Evolutionary conservation across 2,113 vertebrate genomes (phyloP).

Genomic region (Suricata suricatta): DNA sequence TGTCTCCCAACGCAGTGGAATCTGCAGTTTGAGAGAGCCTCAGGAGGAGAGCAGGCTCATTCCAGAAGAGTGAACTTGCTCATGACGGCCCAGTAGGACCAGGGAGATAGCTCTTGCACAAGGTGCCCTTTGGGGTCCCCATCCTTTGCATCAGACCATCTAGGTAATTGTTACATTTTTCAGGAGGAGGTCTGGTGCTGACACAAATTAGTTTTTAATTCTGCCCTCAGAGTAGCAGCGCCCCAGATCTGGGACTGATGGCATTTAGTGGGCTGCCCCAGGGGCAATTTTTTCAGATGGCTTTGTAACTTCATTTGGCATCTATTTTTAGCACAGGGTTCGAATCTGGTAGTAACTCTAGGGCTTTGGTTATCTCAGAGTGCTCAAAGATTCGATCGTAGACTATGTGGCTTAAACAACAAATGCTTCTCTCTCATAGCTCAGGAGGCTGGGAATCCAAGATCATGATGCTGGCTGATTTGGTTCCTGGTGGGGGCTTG

Average conservation of each 20-base stretch:
- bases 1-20: neutral
- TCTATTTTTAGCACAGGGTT: constrained; percentile 27
- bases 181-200: neutral
- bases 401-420: neutral
- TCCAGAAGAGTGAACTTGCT: neutral
- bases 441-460: neutral
- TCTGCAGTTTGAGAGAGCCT: neutral
- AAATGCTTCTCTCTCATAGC: neutral
- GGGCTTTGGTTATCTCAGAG: neutral
- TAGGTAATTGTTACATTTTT: neutral
- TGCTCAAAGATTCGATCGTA: neutral
- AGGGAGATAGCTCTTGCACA: neutral
- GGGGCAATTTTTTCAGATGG: neutral
- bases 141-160: neutral
- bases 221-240: neutral
- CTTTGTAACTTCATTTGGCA: neutral
- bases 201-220: neutral
- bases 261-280: neutral
- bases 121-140: neutral
- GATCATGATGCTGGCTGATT: neutral
- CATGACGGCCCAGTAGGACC: neutral
- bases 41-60: neutral
- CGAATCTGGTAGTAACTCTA: neutral
- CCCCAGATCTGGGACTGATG: neutral
- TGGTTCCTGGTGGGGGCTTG: neutral